Base-by-base conservation (phyloP, 2,888 invertebrate species). In the Antheraea yamamai region DNA sequence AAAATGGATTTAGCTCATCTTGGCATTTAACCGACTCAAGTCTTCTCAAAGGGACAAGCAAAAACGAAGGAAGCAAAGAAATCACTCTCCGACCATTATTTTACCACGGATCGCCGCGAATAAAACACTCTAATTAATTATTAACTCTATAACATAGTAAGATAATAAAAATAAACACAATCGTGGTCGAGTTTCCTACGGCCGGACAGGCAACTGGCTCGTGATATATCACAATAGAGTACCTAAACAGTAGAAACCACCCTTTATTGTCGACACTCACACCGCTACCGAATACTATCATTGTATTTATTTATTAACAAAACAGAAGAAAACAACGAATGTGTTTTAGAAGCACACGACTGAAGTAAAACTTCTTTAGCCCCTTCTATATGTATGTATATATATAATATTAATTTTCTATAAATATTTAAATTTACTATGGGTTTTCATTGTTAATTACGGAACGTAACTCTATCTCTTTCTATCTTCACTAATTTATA, bases 251-350 rank as follows among this genome's bases (percentile, higher is more conserved):
- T 88, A 87, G 87, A 83, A 84, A 89, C 91, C 91, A 90, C 90
- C 89, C 61, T 78, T 94, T 94, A 94, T 94, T 94, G 94, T 94
- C 94, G 93, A 88, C 90, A 87, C 89, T 90, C 92, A 89, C 88
- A 83, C 89, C 86, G 82, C 89, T 89, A 89, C 88, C 30, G 88
- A 90, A 90, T 86, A 90, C 90, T 92, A 91, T 83, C 85, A 85
- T 85, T 84, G 92, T 93, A 93, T 93, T 91, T 88, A 88, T 92
- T 39, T 91, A 88, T 85, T 81, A 79, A 77, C n/a, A 23, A 61
- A 7, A 23, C n/a, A 61, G 10, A 81, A 88, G 88, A 89, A 86
- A 85, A 79, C n/a, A 83, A 80, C 79, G 30, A 30, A 30, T 30
- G 30, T 3, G 30, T 30, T 30, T 30, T 30, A 30, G 30, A n/a